Evolutionary conservation across 2,797 vertebrate genomes (phyloP).

Genomic region (Myotis vivesi): DNA sequence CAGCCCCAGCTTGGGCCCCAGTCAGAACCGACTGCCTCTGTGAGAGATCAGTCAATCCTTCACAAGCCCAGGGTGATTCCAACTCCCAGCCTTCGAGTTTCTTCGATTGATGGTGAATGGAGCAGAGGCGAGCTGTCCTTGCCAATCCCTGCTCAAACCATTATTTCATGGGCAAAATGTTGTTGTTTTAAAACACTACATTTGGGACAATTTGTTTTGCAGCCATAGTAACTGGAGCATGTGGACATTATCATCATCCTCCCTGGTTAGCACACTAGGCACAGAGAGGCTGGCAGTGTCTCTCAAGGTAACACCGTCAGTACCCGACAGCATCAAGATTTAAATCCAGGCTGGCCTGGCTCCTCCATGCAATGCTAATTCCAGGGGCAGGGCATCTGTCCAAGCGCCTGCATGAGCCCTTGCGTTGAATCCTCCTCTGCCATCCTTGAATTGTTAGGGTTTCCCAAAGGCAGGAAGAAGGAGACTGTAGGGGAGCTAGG

Average conservation of each 20-base stretch:
- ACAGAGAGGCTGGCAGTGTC: not conserved
- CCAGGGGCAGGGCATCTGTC: accelerated
- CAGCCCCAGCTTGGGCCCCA: too few relatives aligned
- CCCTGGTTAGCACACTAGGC: not conserved
- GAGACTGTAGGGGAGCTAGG: not conserved
- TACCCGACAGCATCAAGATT: not conserved
- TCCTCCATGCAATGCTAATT: not conserved
- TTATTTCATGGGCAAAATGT: not conserved
- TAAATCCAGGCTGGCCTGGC: not conserved
- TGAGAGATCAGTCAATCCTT: not conserved
- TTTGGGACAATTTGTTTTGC: not conserved
- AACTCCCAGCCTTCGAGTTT: not conserved
- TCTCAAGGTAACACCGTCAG: not conserved
- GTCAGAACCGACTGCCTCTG: not conserved
- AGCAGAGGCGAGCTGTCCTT: not conserved
- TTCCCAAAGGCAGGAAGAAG: not conserved
- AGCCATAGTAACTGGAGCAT: not conserved
- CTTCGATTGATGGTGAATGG: not conserved
- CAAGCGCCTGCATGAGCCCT: not conserved
- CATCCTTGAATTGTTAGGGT: not conserved
- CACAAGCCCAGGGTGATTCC: not conserved
- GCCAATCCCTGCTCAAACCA: not conserved
- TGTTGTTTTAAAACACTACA: not conserved
- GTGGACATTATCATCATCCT: not conserved
- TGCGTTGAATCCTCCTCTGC: not conserved